These are phyloP conservation scores for Ptyas mucosa DNA, from an alignment of 2,113 vertebrate genomes.

Conservation along the genomic window DNA sequence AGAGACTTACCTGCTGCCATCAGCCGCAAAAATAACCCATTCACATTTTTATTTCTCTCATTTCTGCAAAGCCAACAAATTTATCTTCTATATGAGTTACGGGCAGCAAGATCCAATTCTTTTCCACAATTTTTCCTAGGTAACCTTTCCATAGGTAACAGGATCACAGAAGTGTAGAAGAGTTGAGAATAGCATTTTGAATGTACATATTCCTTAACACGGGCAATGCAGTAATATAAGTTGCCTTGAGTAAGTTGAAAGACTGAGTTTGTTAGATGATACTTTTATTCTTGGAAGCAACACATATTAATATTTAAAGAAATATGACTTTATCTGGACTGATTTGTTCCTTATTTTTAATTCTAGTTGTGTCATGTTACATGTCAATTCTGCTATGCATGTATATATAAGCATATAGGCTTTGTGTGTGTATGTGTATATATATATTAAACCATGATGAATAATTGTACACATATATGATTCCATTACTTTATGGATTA, in stretches of 20 bases:
- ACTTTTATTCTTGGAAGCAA: background rate
- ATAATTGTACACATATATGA: too few relatives aligned
- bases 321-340: background rate
- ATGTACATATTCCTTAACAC: slow-evolving; percentile 3
- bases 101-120: slow-evolving; percentile 20
- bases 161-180: background rate
- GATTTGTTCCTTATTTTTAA: background rate
- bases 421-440: too few relatives aligned
- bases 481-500: too few relatives aligned
- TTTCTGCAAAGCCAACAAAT: background rate
- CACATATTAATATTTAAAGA: background rate
- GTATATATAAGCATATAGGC: too few relatives aligned
- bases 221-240: background rate
- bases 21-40: slow-evolving; percentile 51
- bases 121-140: slow-evolving; percentile 1
- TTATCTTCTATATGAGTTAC: accelerated
- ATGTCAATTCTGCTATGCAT: background rate
- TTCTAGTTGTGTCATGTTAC: background rate
- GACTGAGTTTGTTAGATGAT: background rate
- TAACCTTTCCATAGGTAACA: slow-evolving; percentile 27
- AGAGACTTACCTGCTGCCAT: slow-evolving; percentile 43
- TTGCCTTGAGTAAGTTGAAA: background rate
- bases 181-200: slow-evolving; percentile 1
- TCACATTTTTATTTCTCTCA: slow-evolving; percentile 41
- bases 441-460: too few relatives aligned